Conservation (phyloP, 2,888 invertebrate species). For the Eudasyphora cyanicolor region DNA sequence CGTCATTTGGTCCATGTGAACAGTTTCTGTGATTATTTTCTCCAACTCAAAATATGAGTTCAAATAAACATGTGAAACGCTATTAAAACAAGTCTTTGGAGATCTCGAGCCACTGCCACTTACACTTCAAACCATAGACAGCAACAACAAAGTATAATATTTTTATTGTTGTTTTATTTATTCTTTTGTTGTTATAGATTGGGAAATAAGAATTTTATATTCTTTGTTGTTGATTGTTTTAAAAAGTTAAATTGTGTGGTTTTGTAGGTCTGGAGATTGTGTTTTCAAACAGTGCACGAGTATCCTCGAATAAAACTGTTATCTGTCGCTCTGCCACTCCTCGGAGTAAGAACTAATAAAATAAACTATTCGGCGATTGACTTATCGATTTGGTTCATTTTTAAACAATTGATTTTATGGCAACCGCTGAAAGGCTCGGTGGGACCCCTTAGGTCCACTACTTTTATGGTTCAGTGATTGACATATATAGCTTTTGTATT, state of each 20-base stretch:
- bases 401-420: not conserved
- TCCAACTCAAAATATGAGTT: constrained; percentile 26
- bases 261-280: not conserved
- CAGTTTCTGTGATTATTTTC: constrained; percentile 38
- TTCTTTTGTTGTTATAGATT: constrained; percentile 16
- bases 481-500: too few relatives aligned
- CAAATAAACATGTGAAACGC: constrained; percentile 30
- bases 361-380: constrained; percentile 1
- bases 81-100: constrained; percentile 10
- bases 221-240: not conserved
- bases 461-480: not conserved
- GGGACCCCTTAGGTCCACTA: constrained; percentile 12
- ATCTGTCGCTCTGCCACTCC: too few relatives aligned
- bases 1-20: not conserved
- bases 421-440: not conserved
- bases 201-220: not conserved
- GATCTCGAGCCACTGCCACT: not conserved
- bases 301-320: constrained; percentile 16
- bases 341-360: constrained; percentile 24
- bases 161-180: constrained; percentile 40
- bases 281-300: constrained; percentile 6
- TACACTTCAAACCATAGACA: not conserved
- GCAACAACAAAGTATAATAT: constrained; percentile 45
- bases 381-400: not conserved
- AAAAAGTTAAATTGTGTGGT: constrained; percentile 29